A percentile compares a stretch with the other conserved stretches of the same genome.
Evolutionary conservation across 2,888 invertebrate genomes (phyloP).

Genomic region (Uropetala carovei): DNA sequence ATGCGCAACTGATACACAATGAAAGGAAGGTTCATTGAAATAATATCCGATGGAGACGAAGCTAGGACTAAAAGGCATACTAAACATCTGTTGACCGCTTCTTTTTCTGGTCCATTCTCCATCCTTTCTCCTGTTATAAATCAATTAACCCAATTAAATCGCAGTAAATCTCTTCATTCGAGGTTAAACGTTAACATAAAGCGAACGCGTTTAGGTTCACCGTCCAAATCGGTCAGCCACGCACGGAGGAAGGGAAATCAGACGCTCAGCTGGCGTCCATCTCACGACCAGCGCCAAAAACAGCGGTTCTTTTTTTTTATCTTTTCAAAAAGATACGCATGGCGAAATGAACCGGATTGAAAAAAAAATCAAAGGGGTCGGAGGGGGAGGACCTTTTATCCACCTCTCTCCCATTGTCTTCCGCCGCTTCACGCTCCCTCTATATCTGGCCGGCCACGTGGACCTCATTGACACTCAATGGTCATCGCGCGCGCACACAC

Average conservation of each 20-base stretch:
- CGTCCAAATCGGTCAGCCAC: background rate
- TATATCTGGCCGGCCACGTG: background rate
- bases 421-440: background rate
- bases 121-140: conserved; percentile 11
- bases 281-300: background rate
- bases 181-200: background rate
- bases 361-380: background rate
- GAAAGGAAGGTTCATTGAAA: too few relatives aligned
- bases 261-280: conserved; percentile 36
- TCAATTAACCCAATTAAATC: conserved; percentile 56
- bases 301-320: too few relatives aligned
- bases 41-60: too few relatives aligned
- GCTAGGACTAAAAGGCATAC: too few relatives aligned
- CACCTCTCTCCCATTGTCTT: background rate
- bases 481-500: background rate
- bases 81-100: conserved; percentile 33
- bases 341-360: conserved; percentile 6
- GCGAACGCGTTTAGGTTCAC: background rate
- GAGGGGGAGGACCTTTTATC: background rate
- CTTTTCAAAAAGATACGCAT: background rate
- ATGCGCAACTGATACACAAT: too few relatives aligned
- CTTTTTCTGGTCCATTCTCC: background rate
- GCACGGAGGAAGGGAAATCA: background rate
- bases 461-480: background rate
- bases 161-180: conserved; percentile 3